Conservation (phyloP, 2,888 invertebrate species). For the Autographa pulchrina region DNA sequence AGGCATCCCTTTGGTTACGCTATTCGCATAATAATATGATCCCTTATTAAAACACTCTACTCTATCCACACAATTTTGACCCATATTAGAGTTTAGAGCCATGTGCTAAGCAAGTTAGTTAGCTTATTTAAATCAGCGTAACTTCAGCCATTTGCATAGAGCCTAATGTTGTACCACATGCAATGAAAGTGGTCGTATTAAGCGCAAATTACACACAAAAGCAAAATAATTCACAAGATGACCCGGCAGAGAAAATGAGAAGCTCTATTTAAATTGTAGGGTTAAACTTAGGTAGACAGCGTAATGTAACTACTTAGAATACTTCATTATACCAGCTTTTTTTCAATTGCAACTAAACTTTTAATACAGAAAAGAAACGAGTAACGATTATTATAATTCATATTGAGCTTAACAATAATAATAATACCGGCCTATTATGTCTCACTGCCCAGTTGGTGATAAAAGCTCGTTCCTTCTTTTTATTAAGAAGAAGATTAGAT, state of each 20-base stretch:
- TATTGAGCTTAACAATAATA: too few species aligned
- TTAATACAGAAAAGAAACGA: too few species aligned
- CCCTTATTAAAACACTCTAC: neutral
- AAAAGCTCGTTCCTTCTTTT: too few species aligned
- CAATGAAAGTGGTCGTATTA: constrained; percentile 27
- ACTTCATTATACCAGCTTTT: constrained; percentile 4
- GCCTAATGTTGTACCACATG: neutral
- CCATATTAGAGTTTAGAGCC: neutral
- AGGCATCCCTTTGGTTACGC: too few species aligned
- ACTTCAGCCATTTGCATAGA: neutral
- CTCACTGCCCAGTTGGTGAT: too few species aligned
- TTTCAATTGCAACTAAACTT: too few species aligned
- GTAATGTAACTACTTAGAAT: constrained; percentile 14
- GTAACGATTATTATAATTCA: too few species aligned
- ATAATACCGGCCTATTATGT: too few species aligned
- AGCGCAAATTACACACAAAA: constrained; percentile 42
- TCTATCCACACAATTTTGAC: neutral
- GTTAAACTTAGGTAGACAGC: constrained; percentile 1
- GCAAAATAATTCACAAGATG: constrained; percentile 47
- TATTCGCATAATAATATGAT: too few species aligned
- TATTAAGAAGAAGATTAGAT: too few species aligned
- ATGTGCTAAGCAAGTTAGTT: neutral
- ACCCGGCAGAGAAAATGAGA: constrained; percentile 11
- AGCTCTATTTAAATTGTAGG: constrained; percentile 25
- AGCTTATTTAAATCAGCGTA: neutral